Percentiles rank a stretch among this genome's conserved stretches.
Evolutionary conservation across 2,797 vertebrate species (phyloP).

Genomic region (Enteromius thamalakanensis): DNA sequence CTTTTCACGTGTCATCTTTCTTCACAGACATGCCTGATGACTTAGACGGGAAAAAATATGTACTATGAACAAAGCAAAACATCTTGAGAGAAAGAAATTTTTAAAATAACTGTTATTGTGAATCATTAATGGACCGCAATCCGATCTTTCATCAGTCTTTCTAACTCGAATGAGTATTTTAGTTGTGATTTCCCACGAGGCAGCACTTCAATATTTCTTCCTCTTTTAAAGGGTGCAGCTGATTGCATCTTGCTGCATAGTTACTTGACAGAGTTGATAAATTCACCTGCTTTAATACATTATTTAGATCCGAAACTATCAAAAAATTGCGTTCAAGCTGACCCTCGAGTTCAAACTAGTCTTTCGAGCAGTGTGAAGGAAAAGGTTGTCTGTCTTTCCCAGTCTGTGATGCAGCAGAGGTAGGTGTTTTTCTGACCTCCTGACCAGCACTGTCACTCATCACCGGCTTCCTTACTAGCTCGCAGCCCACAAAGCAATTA

Average conservation of each 20-base stretch:
- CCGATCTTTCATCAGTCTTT: slow-evolving; percentile 21
- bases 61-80: slow-evolving; percentile 14
- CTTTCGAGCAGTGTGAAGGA: slow-evolving; percentile 51
- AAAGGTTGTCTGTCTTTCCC: slow-evolving; percentile 62
- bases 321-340: slow-evolving; percentile 41
- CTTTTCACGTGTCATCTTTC: slow-evolving; percentile 8
- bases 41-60: background rate
- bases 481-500: slow-evolving; percentile 36
- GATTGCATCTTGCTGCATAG: slow-evolving; percentile 27
- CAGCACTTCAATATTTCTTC: slow-evolving; percentile 1
- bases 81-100: slow-evolving; percentile 23
- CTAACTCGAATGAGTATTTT: background rate
- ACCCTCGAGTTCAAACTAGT: slow-evolving; percentile 49
- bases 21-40: slow-evolving; percentile 15
- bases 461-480: slow-evolving; percentile 12
- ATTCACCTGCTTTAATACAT: slow-evolving; percentile 54
- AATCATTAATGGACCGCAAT: slow-evolving; percentile 31
- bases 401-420: slow-evolving; percentile 42
- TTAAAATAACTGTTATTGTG: slow-evolving; percentile 44
- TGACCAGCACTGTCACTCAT: slow-evolving; percentile 52
- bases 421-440: slow-evolving; percentile 54
- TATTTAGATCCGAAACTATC: slow-evolving; percentile 53
- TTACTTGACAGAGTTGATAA: slow-evolving; percentile 54
- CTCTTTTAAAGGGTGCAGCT: background rate
- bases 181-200: slow-evolving; percentile 14